Base-by-base conservation (phyloP, 2,797 vertebrate species). In the Loris lydekkerianus region DNA sequence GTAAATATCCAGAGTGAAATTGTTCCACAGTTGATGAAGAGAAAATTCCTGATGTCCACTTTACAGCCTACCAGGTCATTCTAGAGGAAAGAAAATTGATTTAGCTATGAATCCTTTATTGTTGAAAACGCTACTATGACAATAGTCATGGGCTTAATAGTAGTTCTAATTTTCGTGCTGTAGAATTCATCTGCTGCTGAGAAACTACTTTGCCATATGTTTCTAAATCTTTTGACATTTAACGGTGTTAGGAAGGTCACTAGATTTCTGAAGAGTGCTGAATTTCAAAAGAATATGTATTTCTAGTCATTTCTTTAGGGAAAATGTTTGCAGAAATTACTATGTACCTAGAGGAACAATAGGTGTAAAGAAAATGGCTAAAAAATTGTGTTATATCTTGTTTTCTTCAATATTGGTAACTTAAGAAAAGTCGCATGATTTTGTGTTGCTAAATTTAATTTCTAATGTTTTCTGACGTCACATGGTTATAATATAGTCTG, bases 151-250 rank as follows among this genome's bases (percentile, higher is more conserved):
- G 34, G 8, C 37, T 81, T 61, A 77, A 46, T 2, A 40, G 29
- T 8, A 53, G 15, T 93, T 92, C 15, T 60, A 14, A 60, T 40
- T 69, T 96, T 37, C 43, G 29, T 65, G 14, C 82, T 58, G 4
- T 49, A 84, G 61, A 81, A 86, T 91, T 72, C 37, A 76, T 27
- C 58, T 31, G 11, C 8, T 14, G 5, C 49, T 89, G 21, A 92
- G 69, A 95, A 96, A 75, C 7, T 10, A 91, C n/a, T 96, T 81
- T 94, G 43, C 65, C 27, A 49, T 63, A 63, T 95, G 69, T 89
- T 88, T 92, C 85, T 86, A 90, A 90, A 86, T 86, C 40, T 87
- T 94, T 87, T 96, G 81, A 90, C 80, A 91, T 94, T 91, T 91
- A 83, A 34, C 70, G n/a, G 40, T 89, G 80, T 40, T 67, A 67